These are phyloP conservation scores for Hypotaenidia philippensis DNA, from an alignment of 2,797 vertebrate genomes.

Conservation along the genomic window DNA sequence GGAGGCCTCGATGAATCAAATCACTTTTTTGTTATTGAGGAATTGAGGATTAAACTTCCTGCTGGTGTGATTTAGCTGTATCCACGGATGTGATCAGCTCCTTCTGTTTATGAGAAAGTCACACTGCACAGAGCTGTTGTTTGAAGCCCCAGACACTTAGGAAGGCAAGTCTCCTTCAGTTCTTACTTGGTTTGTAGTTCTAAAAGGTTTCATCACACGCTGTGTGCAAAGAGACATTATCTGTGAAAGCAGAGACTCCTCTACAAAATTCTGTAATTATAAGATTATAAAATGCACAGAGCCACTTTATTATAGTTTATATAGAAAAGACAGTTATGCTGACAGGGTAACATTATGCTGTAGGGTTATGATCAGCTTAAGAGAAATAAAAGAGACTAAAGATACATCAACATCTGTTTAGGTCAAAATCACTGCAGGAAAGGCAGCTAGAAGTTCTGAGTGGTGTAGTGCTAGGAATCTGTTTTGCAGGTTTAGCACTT, in stretches of 20 bases:
- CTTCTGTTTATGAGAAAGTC: neutral
- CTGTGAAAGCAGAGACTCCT: neutral
- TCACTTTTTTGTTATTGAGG: neutral
- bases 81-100: neutral
- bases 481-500: constrained; percentile 43
- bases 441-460: neutral
- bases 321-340: constrained; percentile 2
- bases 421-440: constrained; percentile 5
- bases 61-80: neutral
- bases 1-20: neutral
- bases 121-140: neutral
- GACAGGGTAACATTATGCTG: neutral
- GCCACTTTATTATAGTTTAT: neutral
- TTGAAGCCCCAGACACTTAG: neutral
- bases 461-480: neutral
- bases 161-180: neutral
- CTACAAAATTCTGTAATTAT: neutral
- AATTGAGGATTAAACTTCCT: neutral
- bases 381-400: constrained; percentile 39
- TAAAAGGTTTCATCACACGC: neutral
- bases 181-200: neutral
- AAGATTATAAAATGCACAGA: constrained; percentile 9
- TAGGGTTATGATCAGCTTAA: neutral
- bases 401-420: constrained; percentile 51
- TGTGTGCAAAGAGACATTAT: neutral